phyloP scores from a whole-genome alignment of 2,888 invertebrate genomes.

The Atethmia centrago region DNA sequence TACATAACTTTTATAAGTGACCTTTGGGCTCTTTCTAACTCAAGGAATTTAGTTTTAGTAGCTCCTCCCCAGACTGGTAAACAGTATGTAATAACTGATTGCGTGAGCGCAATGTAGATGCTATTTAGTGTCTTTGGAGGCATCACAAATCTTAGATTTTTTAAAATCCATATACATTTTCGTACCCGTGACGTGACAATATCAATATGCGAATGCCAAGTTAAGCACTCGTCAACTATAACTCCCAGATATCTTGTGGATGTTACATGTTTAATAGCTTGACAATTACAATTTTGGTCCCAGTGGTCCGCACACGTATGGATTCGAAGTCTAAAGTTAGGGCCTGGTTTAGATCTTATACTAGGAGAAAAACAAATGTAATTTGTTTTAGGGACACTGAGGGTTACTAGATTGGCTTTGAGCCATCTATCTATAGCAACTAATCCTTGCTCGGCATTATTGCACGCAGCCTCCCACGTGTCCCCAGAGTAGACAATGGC shows the following conservation, averaged over 20 bases:
- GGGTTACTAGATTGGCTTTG: background rate
- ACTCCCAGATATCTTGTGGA: constrained; percentile 2
- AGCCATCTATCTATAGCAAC: background rate
- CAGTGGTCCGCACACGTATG: no score
- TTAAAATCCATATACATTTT: constrained; percentile 5
- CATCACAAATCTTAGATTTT: background rate
- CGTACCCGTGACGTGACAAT: background rate
- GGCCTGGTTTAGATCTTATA: no score
- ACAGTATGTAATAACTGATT: background rate
- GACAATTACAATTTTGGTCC: background rate
- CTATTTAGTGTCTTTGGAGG: background rate
- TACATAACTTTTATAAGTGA: no score
- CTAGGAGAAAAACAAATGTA: no score
- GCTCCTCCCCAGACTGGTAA: background rate
- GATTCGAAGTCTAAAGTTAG: no score
- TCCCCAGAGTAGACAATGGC: background rate
- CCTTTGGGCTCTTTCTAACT: no score
- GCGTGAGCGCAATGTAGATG: background rate
- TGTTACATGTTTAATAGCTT: background rate
- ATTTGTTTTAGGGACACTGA: background rate
- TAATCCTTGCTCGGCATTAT: no score
- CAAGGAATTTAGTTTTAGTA: background rate
- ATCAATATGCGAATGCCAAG: constrained; percentile 5
- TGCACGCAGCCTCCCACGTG: no score
- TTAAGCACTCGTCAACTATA: background rate